Base-by-base conservation (phyloP, 2,113 vertebrate species). In the Neogale vison region DNA sequence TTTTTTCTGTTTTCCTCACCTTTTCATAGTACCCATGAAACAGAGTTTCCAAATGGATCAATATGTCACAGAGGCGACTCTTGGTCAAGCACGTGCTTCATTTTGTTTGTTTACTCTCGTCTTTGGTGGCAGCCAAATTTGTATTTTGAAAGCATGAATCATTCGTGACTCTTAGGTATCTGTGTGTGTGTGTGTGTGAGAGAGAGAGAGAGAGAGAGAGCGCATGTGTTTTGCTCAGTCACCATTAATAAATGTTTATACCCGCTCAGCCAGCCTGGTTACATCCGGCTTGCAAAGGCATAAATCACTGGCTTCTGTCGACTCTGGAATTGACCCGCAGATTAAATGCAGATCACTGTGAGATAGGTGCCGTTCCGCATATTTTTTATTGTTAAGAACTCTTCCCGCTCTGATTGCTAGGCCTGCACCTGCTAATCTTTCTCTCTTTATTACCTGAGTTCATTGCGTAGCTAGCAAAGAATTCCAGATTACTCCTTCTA, bases 221-320 rank as follows among this genome's bases (percentile, higher is more conserved):
- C 2, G 57, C 57, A 10, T 24, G 9, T 42, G 52, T 52, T 92
- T 90, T 91, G 67, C 72, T 91, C 72, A 29, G 45, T 93, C 20
- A 26, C 77, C 7, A 18, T 93, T 95, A 86, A 88, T 94, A 96
- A 87, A 95, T 85, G 39, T 88, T 97, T 92, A 61, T 97, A 39
- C 90, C 93, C 96, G n/a, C 80, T 95, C 87, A 61, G 69, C 80
- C 83, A 79, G 11, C 77, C 26, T 77, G 59, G 65, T 52, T 96
- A 63, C 45, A 52, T 65, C 95, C 42, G 55, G 69, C 88, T 96
- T 85, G 45, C 87, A 93, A 76, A 93, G 84, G 52, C 71, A 95
- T 98, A 97, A 97, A 97, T 97, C 95, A 96, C 77, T 90, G 83
- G 52, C 77, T 97, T 96, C 92, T 97, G 93, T 95, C 93, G 91